Conservation (phyloP, 2,113 vertebrate species). For the Donacobius atricapilla region DNA sequence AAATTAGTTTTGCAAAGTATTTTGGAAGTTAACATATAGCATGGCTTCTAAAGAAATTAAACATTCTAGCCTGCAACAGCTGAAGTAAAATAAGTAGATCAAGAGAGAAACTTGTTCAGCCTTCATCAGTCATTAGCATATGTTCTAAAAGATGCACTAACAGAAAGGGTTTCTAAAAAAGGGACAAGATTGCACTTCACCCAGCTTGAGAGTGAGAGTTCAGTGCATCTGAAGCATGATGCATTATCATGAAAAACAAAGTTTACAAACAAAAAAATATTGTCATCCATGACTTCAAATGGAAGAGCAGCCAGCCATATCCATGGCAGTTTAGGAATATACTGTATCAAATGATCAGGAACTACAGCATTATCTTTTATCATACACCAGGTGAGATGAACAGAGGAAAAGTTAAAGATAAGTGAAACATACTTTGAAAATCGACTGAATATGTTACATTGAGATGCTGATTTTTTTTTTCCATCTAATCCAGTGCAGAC, state of each 20-base stretch:
- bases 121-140: background rate
- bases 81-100: background rate
- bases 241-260: background rate
- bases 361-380: background rate
- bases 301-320: background rate
- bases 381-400: background rate
- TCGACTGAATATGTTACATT: background rate
- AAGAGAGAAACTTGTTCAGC: background rate
- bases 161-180: background rate
- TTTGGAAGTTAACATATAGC: background rate
- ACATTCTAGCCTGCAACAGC: background rate
- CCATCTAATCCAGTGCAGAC: background rate
- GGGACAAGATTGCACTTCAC: background rate
- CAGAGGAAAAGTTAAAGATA: background rate
- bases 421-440: background rate
- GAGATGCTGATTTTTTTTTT: background rate
- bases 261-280: background rate
- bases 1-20: background rate
- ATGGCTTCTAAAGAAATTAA: background rate
- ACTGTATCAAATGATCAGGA: background rate
- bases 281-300: background rate
- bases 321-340: background rate
- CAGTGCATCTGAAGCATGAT: background rate
- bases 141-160: background rate
- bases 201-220: background rate